phyloP scores from a whole-genome alignment of 2,888 invertebrate genomes.

The Danaus chrysippus region DNA sequence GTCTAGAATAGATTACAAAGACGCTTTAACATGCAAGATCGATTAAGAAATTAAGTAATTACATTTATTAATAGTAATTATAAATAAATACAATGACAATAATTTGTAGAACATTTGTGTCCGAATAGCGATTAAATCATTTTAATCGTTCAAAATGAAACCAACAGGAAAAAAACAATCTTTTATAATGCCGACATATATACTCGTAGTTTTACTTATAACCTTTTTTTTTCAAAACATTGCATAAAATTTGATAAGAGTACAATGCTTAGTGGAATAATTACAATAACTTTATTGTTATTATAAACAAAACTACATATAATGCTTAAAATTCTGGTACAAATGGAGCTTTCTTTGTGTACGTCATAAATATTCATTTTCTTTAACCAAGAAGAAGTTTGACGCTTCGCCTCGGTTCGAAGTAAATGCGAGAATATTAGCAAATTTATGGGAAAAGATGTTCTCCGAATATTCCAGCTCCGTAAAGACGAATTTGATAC shows the following conservation, averaged over 20 bases:
- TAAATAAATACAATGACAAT: no score
- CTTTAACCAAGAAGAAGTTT: slow-evolving; percentile 69
- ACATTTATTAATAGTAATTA: background rate
- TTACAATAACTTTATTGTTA: background rate
- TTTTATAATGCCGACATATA: no score
- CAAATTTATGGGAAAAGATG: slow-evolving; percentile 74
- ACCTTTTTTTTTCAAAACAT: no score
- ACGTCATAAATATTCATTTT: slow-evolving; percentile 77
- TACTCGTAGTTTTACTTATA: no score
- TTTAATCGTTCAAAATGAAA: no score
- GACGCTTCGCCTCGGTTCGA: slow-evolving; percentile 57
- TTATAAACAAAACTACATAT: slow-evolving; percentile 22
- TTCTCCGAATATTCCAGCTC: slow-evolving; percentile 49
- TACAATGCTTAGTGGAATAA: background rate
- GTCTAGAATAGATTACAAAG: slow-evolving; percentile 33
- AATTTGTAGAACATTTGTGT: no score
- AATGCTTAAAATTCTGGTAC: slow-evolving; percentile 72
- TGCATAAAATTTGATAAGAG: no score
- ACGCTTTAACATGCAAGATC: slow-evolving; percentile 17
- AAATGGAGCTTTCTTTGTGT: slow-evolving; percentile 72
- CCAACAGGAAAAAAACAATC: no score
- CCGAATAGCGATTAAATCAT: no score
- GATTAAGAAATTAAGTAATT: background rate
- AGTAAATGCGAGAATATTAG: slow-evolving; percentile 69
- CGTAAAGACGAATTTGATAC: slow-evolving; percentile 38